These are phyloP conservation scores for Endotricha flammealis DNA, from an alignment of 2,888 invertebrate species.

Conservation along the genomic window DNA sequence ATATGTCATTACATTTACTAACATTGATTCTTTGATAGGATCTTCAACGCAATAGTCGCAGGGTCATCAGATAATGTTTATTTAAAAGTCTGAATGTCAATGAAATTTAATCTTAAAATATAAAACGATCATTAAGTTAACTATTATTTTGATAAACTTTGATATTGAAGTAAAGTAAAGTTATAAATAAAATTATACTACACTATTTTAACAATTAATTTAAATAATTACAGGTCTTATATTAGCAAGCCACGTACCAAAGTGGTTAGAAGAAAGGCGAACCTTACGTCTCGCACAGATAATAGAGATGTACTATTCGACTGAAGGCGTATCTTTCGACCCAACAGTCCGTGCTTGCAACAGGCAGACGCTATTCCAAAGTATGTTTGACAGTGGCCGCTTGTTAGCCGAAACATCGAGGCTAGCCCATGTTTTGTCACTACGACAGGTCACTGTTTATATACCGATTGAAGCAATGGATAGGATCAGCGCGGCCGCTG, in stretches of 20 bases:
- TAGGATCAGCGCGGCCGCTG: slow-evolving; percentile 61
- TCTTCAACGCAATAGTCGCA: too few relatives aligned
- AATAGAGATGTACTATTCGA: slow-evolving; percentile 83
- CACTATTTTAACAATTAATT: too few relatives aligned
- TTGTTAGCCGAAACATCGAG: slow-evolving; percentile 58
- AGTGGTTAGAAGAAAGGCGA: slow-evolving; percentile 70
- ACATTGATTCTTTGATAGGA: too few relatives aligned
- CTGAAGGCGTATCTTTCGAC: slow-evolving; percentile 78
- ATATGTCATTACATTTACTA: slow-evolving; percentile 1
- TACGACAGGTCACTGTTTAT: slow-evolving; percentile 61
- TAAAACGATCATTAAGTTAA: too few relatives aligned
- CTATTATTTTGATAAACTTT: too few relatives aligned
- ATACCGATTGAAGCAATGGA: slow-evolving; percentile 64
- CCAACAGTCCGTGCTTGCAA: slow-evolving; percentile 77
- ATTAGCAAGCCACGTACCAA: slow-evolving; percentile 66
- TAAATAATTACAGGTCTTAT: slow-evolving; percentile 69
- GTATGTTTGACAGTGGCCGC: slow-evolving; percentile 50
- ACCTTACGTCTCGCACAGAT: slow-evolving; percentile 79
- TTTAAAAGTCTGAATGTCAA: too few relatives aligned
- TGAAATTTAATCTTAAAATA: too few relatives aligned
- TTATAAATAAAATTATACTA: too few relatives aligned
- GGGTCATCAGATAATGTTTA: too few relatives aligned
- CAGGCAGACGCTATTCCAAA: slow-evolving; percentile 62
- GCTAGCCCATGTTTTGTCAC: slow-evolving; percentile 59
- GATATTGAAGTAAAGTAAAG: too few relatives aligned